Percentiles rank a stretch among this genome's conserved stretches.
Conservation (phyloP, 2,797 vertebrate species). For the Pipistrellus pipistrellus region DNA sequence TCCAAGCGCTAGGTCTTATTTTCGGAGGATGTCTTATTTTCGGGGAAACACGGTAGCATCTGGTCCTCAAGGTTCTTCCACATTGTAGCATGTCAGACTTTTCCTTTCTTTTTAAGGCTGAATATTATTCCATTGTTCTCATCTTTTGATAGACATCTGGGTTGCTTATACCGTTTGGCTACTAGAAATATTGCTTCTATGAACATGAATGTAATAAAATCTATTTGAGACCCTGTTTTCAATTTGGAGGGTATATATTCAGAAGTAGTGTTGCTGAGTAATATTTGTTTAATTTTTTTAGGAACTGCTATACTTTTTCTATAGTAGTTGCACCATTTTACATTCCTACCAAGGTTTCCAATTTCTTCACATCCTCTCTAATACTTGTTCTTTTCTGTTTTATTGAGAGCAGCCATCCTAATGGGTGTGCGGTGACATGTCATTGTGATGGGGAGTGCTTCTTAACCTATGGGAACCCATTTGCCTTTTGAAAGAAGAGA, state of each 20-base stretch:
- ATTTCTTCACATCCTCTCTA: neutral
- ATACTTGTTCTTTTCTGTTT: constrained; percentile 14
- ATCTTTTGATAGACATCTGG: neutral
- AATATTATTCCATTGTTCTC: neutral
- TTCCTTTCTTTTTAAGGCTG: neutral
- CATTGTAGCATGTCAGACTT: neutral
- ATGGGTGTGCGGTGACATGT: neutral
- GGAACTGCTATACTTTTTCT: neutral
- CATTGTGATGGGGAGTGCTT: neutral
- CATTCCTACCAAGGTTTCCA: neutral
- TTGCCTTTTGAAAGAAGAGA: neutral
- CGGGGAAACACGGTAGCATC: neutral
- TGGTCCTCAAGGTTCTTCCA: neutral
- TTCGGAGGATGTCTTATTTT: too few species aligned
- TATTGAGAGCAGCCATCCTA: neutral
- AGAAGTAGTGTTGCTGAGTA: neutral
- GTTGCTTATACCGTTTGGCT: neutral
- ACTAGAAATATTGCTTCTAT: neutral
- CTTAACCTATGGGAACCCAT: neutral
- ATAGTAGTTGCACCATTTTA: neutral
- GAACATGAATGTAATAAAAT: neutral
- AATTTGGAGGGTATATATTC: neutral
- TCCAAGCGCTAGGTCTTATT: too few species aligned
- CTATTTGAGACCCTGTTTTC: too few species aligned
- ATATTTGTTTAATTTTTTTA: neutral